Evolutionary conservation across 37 sponge, comb jelly and placozoan genomes (phyloP).

Genomic region (Ianthella basta): DNA sequence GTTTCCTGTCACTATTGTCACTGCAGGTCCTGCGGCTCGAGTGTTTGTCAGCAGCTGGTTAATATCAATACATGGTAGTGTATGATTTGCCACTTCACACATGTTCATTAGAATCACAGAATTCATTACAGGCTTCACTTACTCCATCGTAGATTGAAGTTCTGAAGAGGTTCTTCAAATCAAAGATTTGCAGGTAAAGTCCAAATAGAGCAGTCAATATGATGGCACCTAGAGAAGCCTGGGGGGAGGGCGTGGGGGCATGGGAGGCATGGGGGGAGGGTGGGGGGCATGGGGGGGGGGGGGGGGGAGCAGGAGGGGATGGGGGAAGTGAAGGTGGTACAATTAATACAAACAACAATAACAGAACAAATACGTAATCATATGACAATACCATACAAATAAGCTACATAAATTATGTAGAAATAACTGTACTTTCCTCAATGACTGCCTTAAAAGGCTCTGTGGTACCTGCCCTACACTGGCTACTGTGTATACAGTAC

Average conservation of each 20-base stretch:
- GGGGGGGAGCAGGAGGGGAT: neutral
- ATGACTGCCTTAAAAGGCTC: no score
- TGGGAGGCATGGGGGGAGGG: neutral
- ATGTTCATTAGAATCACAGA: no score
- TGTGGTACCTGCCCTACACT: no score
- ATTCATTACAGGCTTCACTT: neutral
- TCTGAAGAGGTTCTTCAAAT: slow-evolving; percentile 55
- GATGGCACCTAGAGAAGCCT: slow-evolving; percentile 79
- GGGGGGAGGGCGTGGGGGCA: neutral
- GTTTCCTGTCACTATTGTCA: no score
- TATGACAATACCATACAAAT: no score
- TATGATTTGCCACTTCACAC: no score
- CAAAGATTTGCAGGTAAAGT: slow-evolving; percentile 70
- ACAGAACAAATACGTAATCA: neutral
- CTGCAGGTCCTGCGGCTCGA: no score
- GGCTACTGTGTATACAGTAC: no score
- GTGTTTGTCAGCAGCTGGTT: no score
- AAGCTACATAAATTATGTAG: no score
- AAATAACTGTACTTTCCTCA: no score
- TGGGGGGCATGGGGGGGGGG: neutral
- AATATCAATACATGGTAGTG: no score
- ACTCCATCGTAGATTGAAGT: slow-evolving; percentile 49
- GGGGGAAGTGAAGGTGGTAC: neutral
- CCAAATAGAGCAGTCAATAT: slow-evolving; percentile 75
- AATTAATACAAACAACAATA: neutral